These are phyloP conservation scores for Caenorhabditis sp. DNA, from an alignment of 2,888 invertebrate species.

Conservation along the genomic window DNA sequence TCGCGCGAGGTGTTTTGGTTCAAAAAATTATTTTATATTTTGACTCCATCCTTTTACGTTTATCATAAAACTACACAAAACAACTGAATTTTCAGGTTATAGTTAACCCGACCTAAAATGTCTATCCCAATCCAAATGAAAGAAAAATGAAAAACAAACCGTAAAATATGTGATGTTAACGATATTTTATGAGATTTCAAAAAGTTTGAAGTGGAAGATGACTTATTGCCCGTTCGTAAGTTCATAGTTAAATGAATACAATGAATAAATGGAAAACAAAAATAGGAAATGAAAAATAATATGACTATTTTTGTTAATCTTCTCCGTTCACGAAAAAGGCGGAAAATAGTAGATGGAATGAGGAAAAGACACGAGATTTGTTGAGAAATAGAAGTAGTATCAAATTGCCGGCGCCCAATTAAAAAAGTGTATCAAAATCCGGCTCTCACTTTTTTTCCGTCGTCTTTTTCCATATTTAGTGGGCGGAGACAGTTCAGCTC, in stretches of 20 bases:
- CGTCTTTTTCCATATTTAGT: too few species aligned
- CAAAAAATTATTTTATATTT: too few species aligned
- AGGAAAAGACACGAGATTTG: background rate
- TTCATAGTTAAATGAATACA: constrained; percentile 11
- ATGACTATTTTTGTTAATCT: background rate
- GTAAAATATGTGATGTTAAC: constrained; percentile 30
- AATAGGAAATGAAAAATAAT: background rate
- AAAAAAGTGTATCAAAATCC: background rate
- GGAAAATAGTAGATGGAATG: background rate
- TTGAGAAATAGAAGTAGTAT: background rate
- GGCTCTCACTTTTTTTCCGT: too few species aligned
- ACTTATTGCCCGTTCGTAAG: constrained; percentile 30
- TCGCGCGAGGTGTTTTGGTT: too few species aligned
- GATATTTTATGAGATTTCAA: constrained; percentile 38
- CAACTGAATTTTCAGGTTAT: too few species aligned
- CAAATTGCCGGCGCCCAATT: background rate
- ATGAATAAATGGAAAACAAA: background rate
- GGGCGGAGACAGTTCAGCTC: too few species aligned
- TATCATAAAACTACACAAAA: too few species aligned
- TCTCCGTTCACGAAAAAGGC: background rate
- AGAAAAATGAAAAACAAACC: constrained; percentile 15
- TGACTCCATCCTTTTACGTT: too few species aligned
- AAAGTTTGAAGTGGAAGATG: constrained; percentile 35
- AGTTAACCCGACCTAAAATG: too few species aligned
- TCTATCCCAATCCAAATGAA: background rate